Percentiles rank a stretch among this genome's conserved stretches.
These are phyloP conservation scores for Unio delphinus DNA, from an alignment of 2,888 invertebrate species.

Conservation along the genomic window DNA sequence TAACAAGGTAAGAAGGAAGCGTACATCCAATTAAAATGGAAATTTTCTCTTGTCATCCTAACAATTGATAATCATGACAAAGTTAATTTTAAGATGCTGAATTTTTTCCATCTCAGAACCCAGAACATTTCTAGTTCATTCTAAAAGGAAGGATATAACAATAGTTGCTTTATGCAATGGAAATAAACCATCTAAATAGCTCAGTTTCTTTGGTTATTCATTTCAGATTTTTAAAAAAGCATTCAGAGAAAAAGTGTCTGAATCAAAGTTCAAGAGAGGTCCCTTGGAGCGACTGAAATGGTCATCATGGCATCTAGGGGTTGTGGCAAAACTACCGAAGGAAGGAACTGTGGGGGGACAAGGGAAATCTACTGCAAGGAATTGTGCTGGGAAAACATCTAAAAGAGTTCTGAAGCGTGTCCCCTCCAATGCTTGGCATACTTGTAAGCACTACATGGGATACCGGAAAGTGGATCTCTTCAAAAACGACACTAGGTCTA, in stretches of 20 bases:
- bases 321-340: conserved; percentile 16
- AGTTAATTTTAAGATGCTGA: too few species aligned
- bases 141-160: too few species aligned
- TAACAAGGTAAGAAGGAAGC: conserved; percentile 2
- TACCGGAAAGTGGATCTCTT: conserved; percentile 27
- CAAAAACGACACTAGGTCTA: conserved; percentile 10
- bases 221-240: too few species aligned
- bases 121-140: too few species aligned
- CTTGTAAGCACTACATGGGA: conserved; percentile 16
- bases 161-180: background rate
- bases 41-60: too few species aligned
- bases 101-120: too few species aligned
- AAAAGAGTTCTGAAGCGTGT: background rate
- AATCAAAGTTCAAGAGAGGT: conserved; percentile 28
- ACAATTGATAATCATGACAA: too few species aligned
- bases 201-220: too few species aligned
- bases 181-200: background rate
- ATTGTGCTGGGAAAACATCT: too few species aligned
- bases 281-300: conserved; percentile 31
- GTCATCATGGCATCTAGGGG: conserved; percentile 37
- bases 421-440: background rate
- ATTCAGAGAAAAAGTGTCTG: conserved; percentile 34
- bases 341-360: conserved; percentile 8
- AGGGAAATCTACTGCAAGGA: conserved; percentile 8
- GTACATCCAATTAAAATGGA: background rate